Evolutionary conservation across 53 echinoderm and acorn worm species (phyloP), one percentile per base, ranked within the genome.

Genomic region (Echinarachnius parma): DNA sequence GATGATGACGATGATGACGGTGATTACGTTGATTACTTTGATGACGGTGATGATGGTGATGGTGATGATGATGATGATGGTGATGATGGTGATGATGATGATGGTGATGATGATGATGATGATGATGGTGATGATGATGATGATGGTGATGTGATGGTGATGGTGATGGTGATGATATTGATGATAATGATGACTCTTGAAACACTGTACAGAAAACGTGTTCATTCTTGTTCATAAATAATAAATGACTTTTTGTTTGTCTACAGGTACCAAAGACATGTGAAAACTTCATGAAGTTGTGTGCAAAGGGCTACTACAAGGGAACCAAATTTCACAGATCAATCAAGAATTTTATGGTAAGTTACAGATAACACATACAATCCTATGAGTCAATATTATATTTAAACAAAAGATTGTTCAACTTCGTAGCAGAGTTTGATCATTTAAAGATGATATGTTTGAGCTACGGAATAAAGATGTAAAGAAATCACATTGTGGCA

Each of bases 261-360:
- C 50, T 77, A 15, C 66, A 96, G 96, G 96, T 96, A 9, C 64
- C 91, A 13, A 96, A 91, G 74, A 96, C 96, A 8, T 96, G 96
- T 80, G 96, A 96, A 74, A 96, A 96, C 59, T 96, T 96, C 53
- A 60, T 96, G 34, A 82, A 87, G 49, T 75, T 88, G 15, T 76
- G 91, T 60, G 78, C 46, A 20, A 96, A 82, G 44, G 91, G 96
- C 18, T 96, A 96, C 82, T 96, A 96, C 83, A 88, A 96, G 61
- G 91, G 87, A 15, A 91, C 91, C 14, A 68, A 79, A 16, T 96
- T 96, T 25, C 96, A 96, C 77, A 74, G 96, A 59, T 91, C 91
- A 25, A 96, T 96, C 76, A 96, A 90, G 61, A 91, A 96, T 29
- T 96, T 96, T 61, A 96, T 96, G 96, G 96, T 91, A 58, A 91